Conservation (phyloP, 2,888 invertebrate genomes). For the Zeuzera pyrina region DNA sequence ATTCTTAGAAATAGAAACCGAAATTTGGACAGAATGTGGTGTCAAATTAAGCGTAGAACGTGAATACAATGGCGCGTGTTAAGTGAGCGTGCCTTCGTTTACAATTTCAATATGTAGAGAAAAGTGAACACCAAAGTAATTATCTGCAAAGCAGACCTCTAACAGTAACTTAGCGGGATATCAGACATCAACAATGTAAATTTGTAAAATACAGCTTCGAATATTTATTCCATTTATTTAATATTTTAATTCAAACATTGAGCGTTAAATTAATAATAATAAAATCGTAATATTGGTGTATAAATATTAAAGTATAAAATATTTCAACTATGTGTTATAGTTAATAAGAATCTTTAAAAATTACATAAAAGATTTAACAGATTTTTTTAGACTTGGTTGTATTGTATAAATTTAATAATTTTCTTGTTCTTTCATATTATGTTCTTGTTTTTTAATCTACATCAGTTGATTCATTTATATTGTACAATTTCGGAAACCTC, state of each 20-base stretch:
- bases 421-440: too few relatives aligned
- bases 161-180: constrained; percentile 62
- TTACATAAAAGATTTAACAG: too few relatives aligned
- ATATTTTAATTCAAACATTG: neutral
- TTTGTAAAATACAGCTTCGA: neutral
- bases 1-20: constrained; percentile 65
- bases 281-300: neutral
- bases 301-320: too few relatives aligned
- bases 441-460: too few relatives aligned
- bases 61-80: constrained; percentile 39
- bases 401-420: too few relatives aligned
- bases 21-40: constrained; percentile 70
- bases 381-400: too few relatives aligned
- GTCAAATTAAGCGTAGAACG: constrained; percentile 38
- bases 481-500: too few relatives aligned
- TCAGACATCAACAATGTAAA: constrained; percentile 30
- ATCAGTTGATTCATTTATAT: too few relatives aligned
- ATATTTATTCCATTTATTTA: neutral
- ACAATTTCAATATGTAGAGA: constrained; percentile 56
- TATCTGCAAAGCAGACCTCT: constrained; percentile 45
- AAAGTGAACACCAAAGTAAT: constrained; percentile 62
- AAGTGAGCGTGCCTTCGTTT: constrained; percentile 63
- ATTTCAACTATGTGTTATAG: too few relatives aligned
- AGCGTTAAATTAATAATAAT: neutral
- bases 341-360: too few relatives aligned